Percentiles rank a stretch among this genome's conserved stretches.
These are phyloP conservation scores for Chironomus tepperi DNA, from an alignment of 1,140 invertebrate species.

Conservation along the genomic window DNA sequence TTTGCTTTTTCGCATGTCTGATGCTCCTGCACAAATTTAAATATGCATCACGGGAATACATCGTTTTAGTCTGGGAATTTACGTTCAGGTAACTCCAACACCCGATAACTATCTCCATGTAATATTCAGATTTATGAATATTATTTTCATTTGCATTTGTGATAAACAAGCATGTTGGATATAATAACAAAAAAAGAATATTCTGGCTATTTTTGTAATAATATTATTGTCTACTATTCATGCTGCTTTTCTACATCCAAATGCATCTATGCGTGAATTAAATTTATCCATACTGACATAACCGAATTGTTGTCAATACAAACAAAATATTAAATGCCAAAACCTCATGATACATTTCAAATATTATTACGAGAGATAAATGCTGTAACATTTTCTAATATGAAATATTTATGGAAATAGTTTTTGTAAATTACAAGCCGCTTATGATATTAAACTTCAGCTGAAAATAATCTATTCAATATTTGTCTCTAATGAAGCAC, in stretches of 20 bases:
- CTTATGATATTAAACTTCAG: background rate
- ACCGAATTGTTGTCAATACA: background rate
- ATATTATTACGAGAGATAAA: background rate
- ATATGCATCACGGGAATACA: background rate
- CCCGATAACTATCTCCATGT: background rate
- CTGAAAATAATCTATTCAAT: background rate
- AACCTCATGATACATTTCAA: background rate
- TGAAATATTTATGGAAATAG: background rate
- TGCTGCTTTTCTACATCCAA: no score
- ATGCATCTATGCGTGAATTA: background rate
- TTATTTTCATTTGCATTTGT: constrained; percentile 15
- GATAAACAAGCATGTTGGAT: background rate
- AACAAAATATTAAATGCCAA: background rate
- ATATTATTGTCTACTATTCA: background rate
- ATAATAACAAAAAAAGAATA: background rate
- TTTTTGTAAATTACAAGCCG: background rate
- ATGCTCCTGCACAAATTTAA: constrained; percentile 3
- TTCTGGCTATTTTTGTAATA: background rate
- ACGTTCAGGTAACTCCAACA: background rate
- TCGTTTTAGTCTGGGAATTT: background rate
- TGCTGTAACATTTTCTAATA: background rate
- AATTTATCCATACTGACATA: background rate
- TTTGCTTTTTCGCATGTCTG: background rate
- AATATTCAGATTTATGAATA: constrained; percentile 18
- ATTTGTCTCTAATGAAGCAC: background rate